Base-by-base conservation (phyloP, 2,113 vertebrate genomes). In the Hypocryptadius cinnamomeus region DNA sequence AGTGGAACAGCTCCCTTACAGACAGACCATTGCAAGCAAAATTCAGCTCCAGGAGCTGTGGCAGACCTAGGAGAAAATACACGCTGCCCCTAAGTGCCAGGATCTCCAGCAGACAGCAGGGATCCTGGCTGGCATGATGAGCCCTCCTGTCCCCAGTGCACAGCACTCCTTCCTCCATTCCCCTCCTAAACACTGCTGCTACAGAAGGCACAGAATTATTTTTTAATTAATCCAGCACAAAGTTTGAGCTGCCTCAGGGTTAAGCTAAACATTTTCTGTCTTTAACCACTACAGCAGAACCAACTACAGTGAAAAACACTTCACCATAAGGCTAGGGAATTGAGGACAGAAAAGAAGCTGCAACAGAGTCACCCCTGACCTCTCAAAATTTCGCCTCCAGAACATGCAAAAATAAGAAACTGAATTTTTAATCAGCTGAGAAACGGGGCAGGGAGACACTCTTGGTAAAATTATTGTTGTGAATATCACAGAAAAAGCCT, bases 191-290 rank as follows among this genome's bases (percentile, higher is more conserved):
- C 47, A 47, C 30, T 5, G 3, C 30, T 57, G 51, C 68, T 66
- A 56, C 5, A 65, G 22, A 89, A 76, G 51, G 80, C 65, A 90
- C 6, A 71, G 37, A n/a, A 16, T 44, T 56, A 35, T 11, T 72
- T 87, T 93, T 73, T 88, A 95, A 94, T 93, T 86, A 94, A 95
- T 68, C 53, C 56, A 80, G 93, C 27, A 70, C 35, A 66, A 50
- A 59, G 22, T 74, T 40, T 44, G 79, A 91, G 85, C 64, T 57
- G 85, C 79, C 87, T 87, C 25, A 23, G 79, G 94, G 76, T 92
- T 90, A 59, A 79, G 64, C 71, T 53, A 59, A 85, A 85, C 21
- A 40, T 66, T 51, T 96, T 85, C 64, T 66, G 74, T 68, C 81
- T 85, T 82, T 60, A 89, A 79, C 64, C 39, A n/a, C 63, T 28